These are phyloP conservation scores for Monoplex corrugatus DNA, from an alignment of 2,888 invertebrate genomes.

Conservation along the genomic window DNA sequence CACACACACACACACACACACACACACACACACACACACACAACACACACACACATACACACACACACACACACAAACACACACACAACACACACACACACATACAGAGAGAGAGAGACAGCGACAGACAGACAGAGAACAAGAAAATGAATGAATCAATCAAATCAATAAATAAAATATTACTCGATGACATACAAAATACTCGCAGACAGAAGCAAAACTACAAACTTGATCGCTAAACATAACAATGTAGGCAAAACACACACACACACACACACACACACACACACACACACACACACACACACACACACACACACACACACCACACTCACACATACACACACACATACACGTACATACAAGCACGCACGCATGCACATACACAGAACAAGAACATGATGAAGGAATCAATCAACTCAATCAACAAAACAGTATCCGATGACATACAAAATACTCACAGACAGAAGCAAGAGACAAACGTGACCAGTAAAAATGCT, in stretches of 20 bases:
- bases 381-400: neutral
- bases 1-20: slow-evolving; percentile 7
- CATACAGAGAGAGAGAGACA: no score
- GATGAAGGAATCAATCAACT: no score
- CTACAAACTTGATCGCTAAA: neutral
- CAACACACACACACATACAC: neutral
- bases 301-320: slow-evolving; percentile 19
- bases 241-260: neutral
- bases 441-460: no score
- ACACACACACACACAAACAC: slow-evolving; percentile 10
- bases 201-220: no score
- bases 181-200: no score
- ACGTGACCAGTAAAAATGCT: neutral
- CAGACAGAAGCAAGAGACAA: neutral
- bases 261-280: neutral
- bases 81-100: slow-evolving; percentile 17
- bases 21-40: slow-evolving; percentile 16
- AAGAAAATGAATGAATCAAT: no score
- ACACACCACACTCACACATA: neutral
- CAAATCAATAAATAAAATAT: no score
- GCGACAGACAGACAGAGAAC: no score
- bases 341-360: neutral
- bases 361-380: neutral
- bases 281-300: neutral
- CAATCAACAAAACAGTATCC: no score